Base-by-base conservation (phyloP, 2,797 vertebrate species). In the Dendrocincla tyrannina region DNA sequence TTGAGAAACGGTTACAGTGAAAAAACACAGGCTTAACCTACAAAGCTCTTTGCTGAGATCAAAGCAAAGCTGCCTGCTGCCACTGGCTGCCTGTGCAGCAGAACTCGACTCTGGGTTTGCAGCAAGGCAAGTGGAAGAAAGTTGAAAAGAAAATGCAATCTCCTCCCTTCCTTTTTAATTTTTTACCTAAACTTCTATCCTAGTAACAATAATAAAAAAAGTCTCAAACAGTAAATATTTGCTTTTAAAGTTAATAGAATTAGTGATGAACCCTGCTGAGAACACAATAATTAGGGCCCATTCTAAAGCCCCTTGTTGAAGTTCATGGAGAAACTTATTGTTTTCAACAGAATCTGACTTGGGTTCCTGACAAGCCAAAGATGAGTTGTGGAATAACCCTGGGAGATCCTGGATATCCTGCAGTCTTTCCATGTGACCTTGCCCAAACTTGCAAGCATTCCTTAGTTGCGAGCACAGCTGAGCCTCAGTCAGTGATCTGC, bases 1-100 rank as follows among this genome's bases (percentile, higher is more conserved):
- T 93, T 96, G 94, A 83, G 85, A 85, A 95, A 92, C 1, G 20
- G 67, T 70, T 85, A 77, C 72, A 76, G 25, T 88, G 93, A 91
- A 85, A 95, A 91, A 96, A 87, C 60, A 90, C 59, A 92, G 93
- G 83, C 92, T 93, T 94, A 94, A 91, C 88, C 91, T 93, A 69
- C 0, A 8, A 63, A 56, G 37, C 49, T 91, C 67, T 88, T 91
- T 55, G 69, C 66, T 64, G 66, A 89, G 96, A 97, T 95, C 89
- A 96, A 96, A 96, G 91, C 35, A 18, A 84, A 89, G 67, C 62
- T 86, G 63, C 67, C 67, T 30, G 22, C 72, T 25, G 18, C 42
- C 58, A 35, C 28, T 19, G 66, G 66, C 75, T 79, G 85, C 55
- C 78, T 44, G 39, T 70, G 82, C 41, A 74, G 70, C 28, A 60